These are phyloP conservation scores for Prorops nasuta DNA, from an alignment of 1,140 invertebrate species.

Conservation along the genomic window DNA sequence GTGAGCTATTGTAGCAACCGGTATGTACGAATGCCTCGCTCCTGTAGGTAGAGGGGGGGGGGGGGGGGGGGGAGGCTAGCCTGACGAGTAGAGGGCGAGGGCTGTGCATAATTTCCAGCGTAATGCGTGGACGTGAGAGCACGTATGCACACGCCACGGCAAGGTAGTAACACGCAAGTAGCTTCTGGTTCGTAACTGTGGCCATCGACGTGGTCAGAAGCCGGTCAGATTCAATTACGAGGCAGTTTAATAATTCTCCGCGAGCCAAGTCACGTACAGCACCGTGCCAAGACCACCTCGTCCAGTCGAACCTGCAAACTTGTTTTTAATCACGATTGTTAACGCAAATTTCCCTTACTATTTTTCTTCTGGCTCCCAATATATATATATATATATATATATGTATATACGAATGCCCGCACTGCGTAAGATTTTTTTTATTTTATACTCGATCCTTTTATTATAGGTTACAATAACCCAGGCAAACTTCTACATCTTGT, in stretches of 20 bases:
- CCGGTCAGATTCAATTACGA: slow-evolving; percentile 40
- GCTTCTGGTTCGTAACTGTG: too few relatives aligned
- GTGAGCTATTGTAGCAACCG: background rate
- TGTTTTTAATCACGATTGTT: slow-evolving; percentile 31
- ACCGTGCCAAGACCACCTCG: slow-evolving; percentile 12
- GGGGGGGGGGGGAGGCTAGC: background rate
- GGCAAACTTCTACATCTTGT: too few relatives aligned
- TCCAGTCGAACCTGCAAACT: slow-evolving; percentile 22
- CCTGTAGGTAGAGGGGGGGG: background rate
- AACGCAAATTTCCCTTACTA: too few relatives aligned
- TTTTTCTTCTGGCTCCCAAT: too few relatives aligned
- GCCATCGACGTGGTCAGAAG: slow-evolving; percentile 36
- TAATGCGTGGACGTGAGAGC: slow-evolving; percentile 6
- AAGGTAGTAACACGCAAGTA: too few relatives aligned
- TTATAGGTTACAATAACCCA: too few relatives aligned
- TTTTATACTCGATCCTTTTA: too few relatives aligned
- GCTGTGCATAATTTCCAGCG: slow-evolving; percentile 7
- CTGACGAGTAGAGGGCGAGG: background rate
- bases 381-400: too few relatives aligned
- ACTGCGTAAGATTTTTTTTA: too few relatives aligned
- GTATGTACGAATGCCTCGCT: background rate
- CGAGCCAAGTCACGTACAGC: slow-evolving; percentile 28
- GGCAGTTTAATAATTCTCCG: slow-evolving; percentile 37
- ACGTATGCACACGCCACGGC: background rate
- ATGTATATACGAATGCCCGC: too few relatives aligned